phyloP scores from a whole-genome alignment of 2,888 invertebrate species.

The Trilocha varians region DNA sequence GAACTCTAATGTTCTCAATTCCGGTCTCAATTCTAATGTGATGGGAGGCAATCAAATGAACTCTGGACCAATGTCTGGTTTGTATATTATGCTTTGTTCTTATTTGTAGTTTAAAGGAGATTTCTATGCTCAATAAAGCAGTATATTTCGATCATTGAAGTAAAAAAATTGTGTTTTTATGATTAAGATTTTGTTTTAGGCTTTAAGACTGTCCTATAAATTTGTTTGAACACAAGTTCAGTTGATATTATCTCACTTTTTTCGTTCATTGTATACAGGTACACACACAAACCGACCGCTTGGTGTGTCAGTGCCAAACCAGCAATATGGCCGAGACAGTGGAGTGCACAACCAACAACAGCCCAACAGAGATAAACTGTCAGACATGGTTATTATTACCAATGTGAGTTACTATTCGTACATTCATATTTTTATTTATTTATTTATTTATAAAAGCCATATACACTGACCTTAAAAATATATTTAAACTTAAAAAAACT shows the following conservation, averaged over 20 bases:
- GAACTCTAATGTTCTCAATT: constrained; percentile 27
- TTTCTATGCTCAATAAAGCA: neutral
- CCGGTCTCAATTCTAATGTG: constrained; percentile 30
- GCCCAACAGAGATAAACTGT: constrained; percentile 41
- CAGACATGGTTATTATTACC: constrained; percentile 64
- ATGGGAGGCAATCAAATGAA: constrained; percentile 40
- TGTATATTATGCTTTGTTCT: neutral
- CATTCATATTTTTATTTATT: no score
- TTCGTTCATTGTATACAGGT: no score
- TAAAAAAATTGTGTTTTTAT: no score
- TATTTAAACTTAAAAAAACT: no score
- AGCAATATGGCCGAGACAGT: constrained; percentile 42
- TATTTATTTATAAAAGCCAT: no score
- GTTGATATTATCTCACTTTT: no score
- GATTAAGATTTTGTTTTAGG: no score
- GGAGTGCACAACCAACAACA: constrained; percentile 33
- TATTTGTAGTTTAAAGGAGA: neutral
- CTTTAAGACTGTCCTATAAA: no score
- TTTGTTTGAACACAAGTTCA: no score
- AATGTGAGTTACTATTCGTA: constrained; percentile 43
- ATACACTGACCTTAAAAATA: no score
- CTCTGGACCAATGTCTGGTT: constrained; percentile 58
- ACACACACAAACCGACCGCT: constrained; percentile 36
- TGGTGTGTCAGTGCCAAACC: constrained; percentile 37
- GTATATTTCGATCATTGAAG: no score